Percentiles rank a stretch among this genome's conserved stretches.
Evolutionary conservation across 2,888 invertebrate genomes (phyloP).

Genomic region (Leptopterna dolabrata): DNA sequence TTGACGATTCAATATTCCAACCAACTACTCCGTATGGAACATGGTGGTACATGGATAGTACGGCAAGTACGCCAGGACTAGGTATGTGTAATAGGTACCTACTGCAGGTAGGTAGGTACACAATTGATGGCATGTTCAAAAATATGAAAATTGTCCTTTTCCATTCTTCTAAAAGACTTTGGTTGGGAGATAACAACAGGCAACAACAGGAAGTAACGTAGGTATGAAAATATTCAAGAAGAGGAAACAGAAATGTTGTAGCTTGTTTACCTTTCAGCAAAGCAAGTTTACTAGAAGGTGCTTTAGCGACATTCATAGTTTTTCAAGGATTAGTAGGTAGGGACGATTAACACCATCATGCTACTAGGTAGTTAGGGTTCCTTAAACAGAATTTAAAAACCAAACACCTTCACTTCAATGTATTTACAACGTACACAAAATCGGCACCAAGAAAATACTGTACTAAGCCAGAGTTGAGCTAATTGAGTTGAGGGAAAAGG

Average conservation of each 20-base stretch:
- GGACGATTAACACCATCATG: conserved; percentile 44
- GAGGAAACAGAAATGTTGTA: neutral
- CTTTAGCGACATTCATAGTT: conserved; percentile 55
- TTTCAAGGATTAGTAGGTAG: conserved; percentile 26
- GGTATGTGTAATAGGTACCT: no score
- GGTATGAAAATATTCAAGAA: neutral
- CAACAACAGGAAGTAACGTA: neutral
- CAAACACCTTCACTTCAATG: neutral
- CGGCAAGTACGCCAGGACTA: no score
- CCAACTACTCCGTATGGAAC: no score
- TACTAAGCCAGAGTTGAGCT: neutral
- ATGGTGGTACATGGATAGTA: no score
- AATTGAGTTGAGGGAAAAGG: neutral
- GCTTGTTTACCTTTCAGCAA: conserved; percentile 55
- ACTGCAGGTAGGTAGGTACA: no score
- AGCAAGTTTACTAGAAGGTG: conserved; percentile 54
- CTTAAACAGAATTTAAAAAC: conserved; percentile 34
- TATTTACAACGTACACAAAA: neutral
- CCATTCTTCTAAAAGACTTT: neutral
- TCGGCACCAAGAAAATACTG: no score
- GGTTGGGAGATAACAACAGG: neutral
- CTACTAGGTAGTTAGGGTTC: conserved; percentile 5
- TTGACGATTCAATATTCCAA: no score
- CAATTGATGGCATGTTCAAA: no score
- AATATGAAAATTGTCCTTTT: no score